A percentile compares a stretch with the other conserved stretches of the same genome.
Conservation (phyloP, 30 jellyfish, hydroid and myxozoan species). For the Turritopsis rubra region DNA sequence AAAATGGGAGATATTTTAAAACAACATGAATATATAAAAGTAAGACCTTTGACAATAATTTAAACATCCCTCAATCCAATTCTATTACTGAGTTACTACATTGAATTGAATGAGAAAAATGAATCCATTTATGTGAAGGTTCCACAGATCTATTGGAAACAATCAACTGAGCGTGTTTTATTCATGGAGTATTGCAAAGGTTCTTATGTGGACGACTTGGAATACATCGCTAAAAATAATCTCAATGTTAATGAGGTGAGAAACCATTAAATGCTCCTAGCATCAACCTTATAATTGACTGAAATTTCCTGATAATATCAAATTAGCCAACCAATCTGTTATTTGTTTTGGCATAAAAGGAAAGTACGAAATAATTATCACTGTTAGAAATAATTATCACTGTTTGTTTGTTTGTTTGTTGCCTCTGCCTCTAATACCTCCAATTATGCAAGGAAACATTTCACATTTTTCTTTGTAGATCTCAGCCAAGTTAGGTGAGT, state of each 20-base stretch:
- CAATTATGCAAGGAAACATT: neutral
- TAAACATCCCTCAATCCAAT: no score
- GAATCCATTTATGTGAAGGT: constrained; percentile 36
- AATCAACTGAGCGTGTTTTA: constrained; percentile 67
- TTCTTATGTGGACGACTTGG: constrained; percentile 72
- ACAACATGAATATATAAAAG: constrained; percentile 60
- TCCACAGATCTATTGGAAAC: constrained; percentile 86
- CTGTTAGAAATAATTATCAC: no score
- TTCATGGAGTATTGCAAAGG: constrained; percentile 94
- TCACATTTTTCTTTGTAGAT: constrained; percentile 45
- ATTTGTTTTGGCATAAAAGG: no score
- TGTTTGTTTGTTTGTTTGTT: neutral
- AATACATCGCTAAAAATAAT: constrained; percentile 42
- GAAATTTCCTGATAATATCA: no score
- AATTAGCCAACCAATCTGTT: no score
- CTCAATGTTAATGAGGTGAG: constrained; percentile 61
- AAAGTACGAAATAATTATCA: no score
- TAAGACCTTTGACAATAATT: constrained; percentile 10
- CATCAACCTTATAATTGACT: no score
- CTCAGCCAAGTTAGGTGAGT: constrained; percentile 70
- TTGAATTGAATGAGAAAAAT: neutral
- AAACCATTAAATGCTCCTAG: neutral
- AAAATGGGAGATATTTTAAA: constrained; percentile 66
- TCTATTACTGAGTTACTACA: neutral
- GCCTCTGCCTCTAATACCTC: neutral